Evolutionary conservation across 2,113 vertebrate genomes (phyloP).

Genomic region (Nothobranchius furzeri): DNA sequence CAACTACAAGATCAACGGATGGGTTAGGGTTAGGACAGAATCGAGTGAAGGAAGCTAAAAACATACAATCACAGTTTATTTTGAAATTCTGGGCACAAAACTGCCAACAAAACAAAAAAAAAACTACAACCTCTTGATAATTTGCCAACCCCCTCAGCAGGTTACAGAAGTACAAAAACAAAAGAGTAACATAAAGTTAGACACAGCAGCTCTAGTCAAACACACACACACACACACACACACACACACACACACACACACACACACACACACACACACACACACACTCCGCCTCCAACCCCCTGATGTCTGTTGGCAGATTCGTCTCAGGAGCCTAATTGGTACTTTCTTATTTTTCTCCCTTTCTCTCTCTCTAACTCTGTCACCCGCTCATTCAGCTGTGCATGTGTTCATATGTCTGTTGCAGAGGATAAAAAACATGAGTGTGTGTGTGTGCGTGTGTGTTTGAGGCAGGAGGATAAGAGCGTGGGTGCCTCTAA

Average conservation of each 20-base stretch:
- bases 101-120: slow-evolving; percentile 22
- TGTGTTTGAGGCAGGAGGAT: slow-evolving; percentile 48
- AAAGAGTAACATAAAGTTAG: slow-evolving; percentile 32
- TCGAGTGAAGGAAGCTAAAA: background rate
- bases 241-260: slow-evolving; percentile 32
- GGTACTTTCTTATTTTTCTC: slow-evolving; percentile 62
- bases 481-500: slow-evolving; percentile 58
- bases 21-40: no score
- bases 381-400: slow-evolving; percentile 43
- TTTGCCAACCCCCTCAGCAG: slow-evolving; percentile 34
- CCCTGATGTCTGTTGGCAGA: slow-evolving; percentile 63
- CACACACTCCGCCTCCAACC: slow-evolving; percentile 44
- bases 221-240: slow-evolving; percentile 25
- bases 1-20: no score
- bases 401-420: slow-evolving; percentile 13
- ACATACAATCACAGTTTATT: background rate
- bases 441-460: slow-evolving; percentile 26
- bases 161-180: slow-evolving; percentile 41
- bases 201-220: slow-evolving; percentile 33
- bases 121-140: slow-evolving; percentile 30
- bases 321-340: slow-evolving; percentile 65
- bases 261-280: slow-evolving; percentile 21
- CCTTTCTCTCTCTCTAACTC: slow-evolving; percentile 37
- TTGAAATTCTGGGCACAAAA: background rate
- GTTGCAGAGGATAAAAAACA: slow-evolving; percentile 11